Evolutionary conservation across 2,113 vertebrate genomes (phyloP), one percentile per base, ranked within the genome.

Genomic region (Mus pahari): DNA sequence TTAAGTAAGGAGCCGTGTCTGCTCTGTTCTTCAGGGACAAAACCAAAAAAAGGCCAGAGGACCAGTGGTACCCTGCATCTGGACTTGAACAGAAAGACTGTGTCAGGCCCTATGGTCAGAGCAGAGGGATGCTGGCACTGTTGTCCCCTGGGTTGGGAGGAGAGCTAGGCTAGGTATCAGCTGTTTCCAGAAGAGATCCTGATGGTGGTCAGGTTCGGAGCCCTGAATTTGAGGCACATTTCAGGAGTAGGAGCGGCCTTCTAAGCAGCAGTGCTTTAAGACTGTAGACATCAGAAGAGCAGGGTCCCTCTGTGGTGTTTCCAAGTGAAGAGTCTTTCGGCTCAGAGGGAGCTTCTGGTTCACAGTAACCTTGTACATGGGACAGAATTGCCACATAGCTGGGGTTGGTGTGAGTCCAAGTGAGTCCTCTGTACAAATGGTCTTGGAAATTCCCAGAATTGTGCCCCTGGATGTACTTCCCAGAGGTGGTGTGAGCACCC

Each of bases 231-330:
- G 12, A 48, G 22, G 12, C 11, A 1, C 58, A 50, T 31, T 48
- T 48, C 81, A 39, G 42, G 84, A 39, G 33, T 53, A 66, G 22
- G 16, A 12, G 2, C 0, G 4, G 5, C 39, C 3, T 33, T 0
- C 4, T 28, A 8, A n/a, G 71, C 45, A 11, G 31, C 0, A 1
- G 3, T 0, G 7, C 45, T 53, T 66, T 39, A 8, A 71, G 39
- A 33, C 36, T 2, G 19, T 8, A 10, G 36, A 26, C 28, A 6
- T 79, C 17, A 10, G 36, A 86, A 83, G 33, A 39, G 24, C 33
- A 4, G 8, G 16, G 71, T 48, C 42, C 78, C 12, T 7, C 9
- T 33, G n/a, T 62, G 10, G 7, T 48, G 39, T 86, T 58, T 70
- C 9, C 16, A 66, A 36, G 39, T 42, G 19, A 17, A 2, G 9